These are phyloP conservation scores for Halocynthia roretzi DNA, from an alignment of 23 tunicate genomes.

Conservation along the genomic window DNA sequence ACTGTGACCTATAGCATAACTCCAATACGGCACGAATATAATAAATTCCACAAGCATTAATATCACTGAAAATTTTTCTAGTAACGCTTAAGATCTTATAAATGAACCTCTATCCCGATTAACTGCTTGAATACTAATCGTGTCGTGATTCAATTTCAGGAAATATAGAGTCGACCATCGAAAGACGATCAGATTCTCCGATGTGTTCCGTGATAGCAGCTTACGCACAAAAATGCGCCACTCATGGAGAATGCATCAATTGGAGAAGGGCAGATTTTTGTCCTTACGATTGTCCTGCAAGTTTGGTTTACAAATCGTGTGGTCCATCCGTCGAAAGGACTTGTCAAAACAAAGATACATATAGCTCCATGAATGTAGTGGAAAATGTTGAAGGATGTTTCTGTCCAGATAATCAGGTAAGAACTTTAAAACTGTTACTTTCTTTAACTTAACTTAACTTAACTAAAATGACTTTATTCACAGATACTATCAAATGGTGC, in stretches of 20 bases:
- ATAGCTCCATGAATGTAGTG: background rate
- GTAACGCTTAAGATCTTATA: no score
- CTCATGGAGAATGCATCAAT: slow-evolving; percentile 4
- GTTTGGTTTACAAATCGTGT: background rate
- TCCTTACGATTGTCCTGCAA: background rate
- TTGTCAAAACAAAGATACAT: background rate
- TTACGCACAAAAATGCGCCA: slow-evolving; percentile 6
- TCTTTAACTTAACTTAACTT: background rate
- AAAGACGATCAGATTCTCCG: background rate
- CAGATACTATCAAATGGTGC: slow-evolving; percentile 5
- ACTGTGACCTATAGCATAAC: no score
- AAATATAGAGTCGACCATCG: background rate
- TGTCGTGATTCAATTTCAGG: background rate
- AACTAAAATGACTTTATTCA: background rate
- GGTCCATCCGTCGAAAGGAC: background rate
- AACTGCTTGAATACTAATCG: no score
- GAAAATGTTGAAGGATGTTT: slow-evolving; percentile 8
- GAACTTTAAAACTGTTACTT: background rate
- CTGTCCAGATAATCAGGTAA: background rate
- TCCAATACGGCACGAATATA: no score
- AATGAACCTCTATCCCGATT: no score
- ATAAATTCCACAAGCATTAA: no score
- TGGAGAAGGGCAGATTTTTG: slow-evolving; percentile 5
- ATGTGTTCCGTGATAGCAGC: slow-evolving; percentile 3
- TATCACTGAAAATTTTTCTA: no score